Percentiles rank a stretch among this genome's conserved stretches.
phyloP scores from a whole-genome alignment of 1,140 invertebrate genomes.

The Papilio aristodemus region DNA sequence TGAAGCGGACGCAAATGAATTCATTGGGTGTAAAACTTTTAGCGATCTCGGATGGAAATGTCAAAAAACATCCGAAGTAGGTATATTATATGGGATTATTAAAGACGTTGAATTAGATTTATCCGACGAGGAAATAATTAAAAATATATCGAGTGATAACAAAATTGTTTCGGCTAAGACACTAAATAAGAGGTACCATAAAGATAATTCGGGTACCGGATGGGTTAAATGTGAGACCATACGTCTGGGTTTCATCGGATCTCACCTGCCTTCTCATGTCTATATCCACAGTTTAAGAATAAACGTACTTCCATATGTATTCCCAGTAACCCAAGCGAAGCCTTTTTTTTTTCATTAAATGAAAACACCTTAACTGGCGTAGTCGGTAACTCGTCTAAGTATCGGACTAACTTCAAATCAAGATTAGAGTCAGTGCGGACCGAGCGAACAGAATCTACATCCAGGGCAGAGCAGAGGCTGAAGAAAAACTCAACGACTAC shows the following conservation, averaged over 20 bases:
- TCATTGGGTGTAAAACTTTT: slow-evolving; percentile 28
- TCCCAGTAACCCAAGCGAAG: too few species aligned
- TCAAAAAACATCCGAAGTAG: slow-evolving; percentile 36
- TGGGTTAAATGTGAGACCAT: slow-evolving; percentile 24
- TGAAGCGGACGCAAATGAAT: slow-evolving; percentile 19
- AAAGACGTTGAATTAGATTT: slow-evolving; percentile 38
- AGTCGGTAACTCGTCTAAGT: too few species aligned
- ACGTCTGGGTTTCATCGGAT: slow-evolving; percentile 20
- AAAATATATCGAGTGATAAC: slow-evolving; percentile 26
- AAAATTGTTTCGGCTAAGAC: slow-evolving; percentile 29
- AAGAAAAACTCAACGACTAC: too few species aligned
- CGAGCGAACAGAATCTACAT: too few species aligned
- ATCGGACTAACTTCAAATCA: too few species aligned
- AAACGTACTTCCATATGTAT: too few species aligned
- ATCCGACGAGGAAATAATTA: slow-evolving; percentile 33
- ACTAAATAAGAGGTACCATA: slow-evolving; percentile 20
- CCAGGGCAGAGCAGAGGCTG: too few species aligned
- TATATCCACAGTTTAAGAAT: too few species aligned
- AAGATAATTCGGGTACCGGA: not conserved
- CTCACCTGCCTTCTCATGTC: too few species aligned
- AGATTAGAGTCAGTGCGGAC: too few species aligned
- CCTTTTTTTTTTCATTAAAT: too few species aligned
- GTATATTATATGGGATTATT: slow-evolving; percentile 35
- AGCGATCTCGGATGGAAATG: slow-evolving; percentile 23
- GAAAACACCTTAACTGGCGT: too few species aligned